A percentile compares a stretch with the other conserved stretches of the same genome.
These are phyloP conservation scores for Tridacna crocea DNA, from an alignment of 2,888 invertebrate genomes.

Conservation along the genomic window DNA sequence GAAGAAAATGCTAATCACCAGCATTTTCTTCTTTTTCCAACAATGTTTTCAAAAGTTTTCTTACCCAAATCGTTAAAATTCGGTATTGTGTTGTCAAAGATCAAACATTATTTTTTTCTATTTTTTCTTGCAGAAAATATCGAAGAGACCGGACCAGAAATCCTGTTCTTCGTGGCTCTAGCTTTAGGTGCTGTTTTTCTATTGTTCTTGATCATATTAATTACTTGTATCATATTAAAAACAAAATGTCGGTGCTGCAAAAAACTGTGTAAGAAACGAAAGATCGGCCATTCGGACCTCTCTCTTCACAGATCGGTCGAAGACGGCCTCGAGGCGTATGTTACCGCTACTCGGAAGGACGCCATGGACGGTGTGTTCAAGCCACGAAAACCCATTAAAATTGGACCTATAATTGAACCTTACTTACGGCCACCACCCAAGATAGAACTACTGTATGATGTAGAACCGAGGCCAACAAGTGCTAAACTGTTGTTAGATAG, in stretches of 20 bases:
- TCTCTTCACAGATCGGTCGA: constrained; percentile 29
- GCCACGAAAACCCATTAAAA: constrained; percentile 58
- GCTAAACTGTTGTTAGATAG: constrained; percentile 42
- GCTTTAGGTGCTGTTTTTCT: constrained; percentile 33
- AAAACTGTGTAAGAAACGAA: constrained; percentile 30
- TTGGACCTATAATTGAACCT: constrained; percentile 60
- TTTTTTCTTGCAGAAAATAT: constrained; percentile 41
- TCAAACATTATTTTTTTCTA: not conserved
- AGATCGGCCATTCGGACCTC: constrained; percentile 47
- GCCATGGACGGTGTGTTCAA: constrained; percentile 41
- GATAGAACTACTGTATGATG: constrained; percentile 54
- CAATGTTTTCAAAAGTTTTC: too few relatives aligned
- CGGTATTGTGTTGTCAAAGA: too few relatives aligned
- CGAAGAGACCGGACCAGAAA: constrained; percentile 32
- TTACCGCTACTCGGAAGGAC: not conserved
- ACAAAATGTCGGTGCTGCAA: constrained; percentile 55
- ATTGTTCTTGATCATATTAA: constrained; percentile 33
- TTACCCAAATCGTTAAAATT: too few relatives aligned
- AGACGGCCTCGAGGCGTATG: not conserved
- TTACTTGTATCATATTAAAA: constrained; percentile 39
- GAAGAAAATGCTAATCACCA: not conserved
- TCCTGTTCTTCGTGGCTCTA: constrained; percentile 37
- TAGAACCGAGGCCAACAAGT: constrained; percentile 50
- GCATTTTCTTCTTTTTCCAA: not conserved
- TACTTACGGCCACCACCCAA: constrained; percentile 55